Conservation (phyloP, 2,888 invertebrate genomes). For the Erannis defoliaria region DNA sequence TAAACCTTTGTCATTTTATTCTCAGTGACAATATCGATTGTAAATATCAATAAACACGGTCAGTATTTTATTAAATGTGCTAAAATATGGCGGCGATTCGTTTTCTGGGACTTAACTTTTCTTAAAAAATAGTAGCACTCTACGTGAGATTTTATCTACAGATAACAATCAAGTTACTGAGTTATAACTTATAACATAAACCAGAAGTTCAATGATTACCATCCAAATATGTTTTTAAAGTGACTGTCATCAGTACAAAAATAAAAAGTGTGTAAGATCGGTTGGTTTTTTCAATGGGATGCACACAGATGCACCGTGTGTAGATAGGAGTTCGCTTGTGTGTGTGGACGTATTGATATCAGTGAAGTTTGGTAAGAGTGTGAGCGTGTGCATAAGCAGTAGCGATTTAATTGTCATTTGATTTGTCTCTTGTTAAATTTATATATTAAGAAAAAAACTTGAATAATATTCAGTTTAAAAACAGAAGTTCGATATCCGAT, state of each 20-base stretch:
- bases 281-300: slow-evolving; percentile 50
- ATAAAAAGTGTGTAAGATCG: slow-evolving; percentile 61
- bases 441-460: no score
- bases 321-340: slow-evolving; percentile 41
- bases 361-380: slow-evolving; percentile 47
- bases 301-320: slow-evolving; percentile 48
- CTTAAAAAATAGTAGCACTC: no score
- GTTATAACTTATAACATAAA: slow-evolving; percentile 16
- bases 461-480: no score
- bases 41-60: no score
- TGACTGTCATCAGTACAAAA: slow-evolving; percentile 41
- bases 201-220: slow-evolving; percentile 28
- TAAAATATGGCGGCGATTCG: no score
- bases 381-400: slow-evolving; percentile 39
- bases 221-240: slow-evolving; percentile 42
- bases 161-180: background rate
- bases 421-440: background rate
- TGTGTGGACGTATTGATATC: slow-evolving; percentile 61
- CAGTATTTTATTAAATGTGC: no score
- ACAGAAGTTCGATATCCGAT: no score
- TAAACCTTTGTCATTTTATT: no score
- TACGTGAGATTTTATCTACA: background rate
- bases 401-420: slow-evolving; percentile 19
- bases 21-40: no score
- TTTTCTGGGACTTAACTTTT: no score